Base-by-base conservation (phyloP, 2,113 vertebrate genomes). In the Perca flavescens region DNA sequence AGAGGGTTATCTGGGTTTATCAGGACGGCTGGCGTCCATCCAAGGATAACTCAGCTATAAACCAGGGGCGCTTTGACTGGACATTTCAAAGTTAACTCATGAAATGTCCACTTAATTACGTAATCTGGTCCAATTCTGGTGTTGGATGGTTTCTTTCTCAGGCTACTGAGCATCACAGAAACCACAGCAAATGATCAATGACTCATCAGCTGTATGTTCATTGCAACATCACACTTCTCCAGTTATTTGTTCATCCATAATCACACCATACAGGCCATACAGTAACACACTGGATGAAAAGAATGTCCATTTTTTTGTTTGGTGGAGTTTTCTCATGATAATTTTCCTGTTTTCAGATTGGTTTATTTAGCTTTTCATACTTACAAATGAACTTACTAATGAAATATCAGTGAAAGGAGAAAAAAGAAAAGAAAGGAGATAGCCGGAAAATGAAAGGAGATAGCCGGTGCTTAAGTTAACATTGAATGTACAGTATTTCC, bases 1-100 rank as follows among this genome's bases (percentile, higher is more conserved):
- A 80, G 56, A 78, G 77, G 53, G 83, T 86, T 85, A 91, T 92
- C 54, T 0, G 5, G 74, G 81, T 89, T 89, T 84, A 89, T 90
- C 77, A 66, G 75, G 16, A 83, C 9, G 47, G 36, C 76, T 92
- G 88, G 86, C 50, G 1, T 47, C 40, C 25, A 15, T 77, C 77
- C 81, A 89, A 80, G 49, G 83, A 80, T 74, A 80, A 85, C 61
- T 84, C 60, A 21, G 65, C 65, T 82, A 82, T 80, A 83, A 86
- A 86, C 36, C 47, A 79, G 47, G 72, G 52, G 63, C 67, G 40
- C 36, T 75, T 28, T 64, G 69, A 70, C 34, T 0, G 3, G 71
- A 89, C 79, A 78, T 88, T 84, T 88, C 63, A 77, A 77, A 65
- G 57, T 78, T 84, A 78, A 88, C 77, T 47, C 53, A 67, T 50